Evolutionary conservation across 30 jellyfish, hydroid and myxozoan genomes (phyloP).

Genomic region (Hydractinia symbiolongicarpus): DNA sequence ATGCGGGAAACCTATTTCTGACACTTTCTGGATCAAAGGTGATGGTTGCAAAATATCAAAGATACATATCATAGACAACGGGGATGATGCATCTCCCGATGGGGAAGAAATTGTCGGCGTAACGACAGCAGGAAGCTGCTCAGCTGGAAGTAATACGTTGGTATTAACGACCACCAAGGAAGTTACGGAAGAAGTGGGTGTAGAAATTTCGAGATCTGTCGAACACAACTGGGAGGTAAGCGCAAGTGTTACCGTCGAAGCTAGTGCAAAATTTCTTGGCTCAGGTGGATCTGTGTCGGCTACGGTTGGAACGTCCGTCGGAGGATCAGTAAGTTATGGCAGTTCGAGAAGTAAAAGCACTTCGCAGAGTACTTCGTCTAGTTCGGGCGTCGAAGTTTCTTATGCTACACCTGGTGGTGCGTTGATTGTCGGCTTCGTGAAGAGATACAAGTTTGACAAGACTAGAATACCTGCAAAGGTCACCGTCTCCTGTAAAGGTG

Average conservation of each 20-base stretch:
- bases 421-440: slow-evolving; percentile 19
- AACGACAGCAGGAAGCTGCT: neutral
- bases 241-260: neutral
- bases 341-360: neutral
- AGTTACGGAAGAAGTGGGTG: neutral
- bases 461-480: neutral
- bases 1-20: neutral
- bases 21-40: slow-evolving; percentile 11
- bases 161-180: neutral
- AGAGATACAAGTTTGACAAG: slow-evolving; percentile 19
- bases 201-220: neutral
- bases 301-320: slow-evolving; percentile 4
- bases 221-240: neutral
- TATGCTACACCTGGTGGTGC: slow-evolving; percentile 30
- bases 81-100: neutral
- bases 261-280: neutral
- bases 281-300: neutral
- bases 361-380: too few species aligned
- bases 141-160: neutral
- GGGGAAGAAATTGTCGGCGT: neutral
- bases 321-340: slow-evolving; percentile 24
- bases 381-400: neutral
- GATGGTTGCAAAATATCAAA: neutral
- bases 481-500: slow-evolving; percentile 10
- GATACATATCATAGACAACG: neutral